These are phyloP conservation scores for Poeciliopsis prolifica DNA, from an alignment of 2,113 vertebrate species.

Conservation along the genomic window DNA sequence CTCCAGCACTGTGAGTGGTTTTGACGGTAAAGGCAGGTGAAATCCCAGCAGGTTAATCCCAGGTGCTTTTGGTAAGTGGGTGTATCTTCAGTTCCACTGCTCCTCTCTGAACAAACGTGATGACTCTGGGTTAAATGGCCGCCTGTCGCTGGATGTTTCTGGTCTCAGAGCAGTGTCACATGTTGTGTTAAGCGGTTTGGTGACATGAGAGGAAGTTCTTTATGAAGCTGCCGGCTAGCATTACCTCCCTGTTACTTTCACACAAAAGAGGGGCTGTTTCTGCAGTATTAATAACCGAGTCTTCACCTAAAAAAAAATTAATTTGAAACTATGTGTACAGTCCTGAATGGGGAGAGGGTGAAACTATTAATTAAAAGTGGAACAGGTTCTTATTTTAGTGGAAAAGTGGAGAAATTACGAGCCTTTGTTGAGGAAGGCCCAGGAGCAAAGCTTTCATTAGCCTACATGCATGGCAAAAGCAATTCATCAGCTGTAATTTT, in stretches of 20 bases:
- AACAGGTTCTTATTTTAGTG: constrained; percentile 84
- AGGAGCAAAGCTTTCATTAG: constrained; percentile 85
- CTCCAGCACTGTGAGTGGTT: background rate
- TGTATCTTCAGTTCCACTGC: constrained; percentile 28
- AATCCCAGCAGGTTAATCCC: constrained; percentile 43
- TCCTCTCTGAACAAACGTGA: constrained; percentile 43
- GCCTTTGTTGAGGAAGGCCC: constrained; percentile 83
- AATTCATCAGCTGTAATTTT: constrained; percentile 84
- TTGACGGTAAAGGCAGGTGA: constrained; percentile 17
- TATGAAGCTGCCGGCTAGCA: constrained; percentile 69
- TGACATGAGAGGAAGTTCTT: constrained; percentile 63
- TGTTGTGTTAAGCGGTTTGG: constrained; percentile 46
- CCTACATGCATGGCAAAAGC: constrained; percentile 83
- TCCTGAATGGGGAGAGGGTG: constrained; percentile 75
- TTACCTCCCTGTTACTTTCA: constrained; percentile 69
- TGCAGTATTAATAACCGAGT: constrained; percentile 69
- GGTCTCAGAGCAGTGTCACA: constrained; percentile 38
- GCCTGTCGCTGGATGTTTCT: constrained; percentile 42
- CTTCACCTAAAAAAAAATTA: constrained; percentile 75
- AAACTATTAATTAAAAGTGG: constrained; percentile 85
- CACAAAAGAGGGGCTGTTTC: constrained; percentile 73
- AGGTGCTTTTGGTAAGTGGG: constrained; percentile 28
- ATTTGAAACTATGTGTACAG: constrained; percentile 76
- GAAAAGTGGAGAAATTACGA: constrained; percentile 79
- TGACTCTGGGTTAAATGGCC: constrained; percentile 48